A percentile compares a stretch with the other conserved stretches of the same genome.
Conservation (phyloP, 2,888 invertebrate species). For the Heliothis peltigera region DNA sequence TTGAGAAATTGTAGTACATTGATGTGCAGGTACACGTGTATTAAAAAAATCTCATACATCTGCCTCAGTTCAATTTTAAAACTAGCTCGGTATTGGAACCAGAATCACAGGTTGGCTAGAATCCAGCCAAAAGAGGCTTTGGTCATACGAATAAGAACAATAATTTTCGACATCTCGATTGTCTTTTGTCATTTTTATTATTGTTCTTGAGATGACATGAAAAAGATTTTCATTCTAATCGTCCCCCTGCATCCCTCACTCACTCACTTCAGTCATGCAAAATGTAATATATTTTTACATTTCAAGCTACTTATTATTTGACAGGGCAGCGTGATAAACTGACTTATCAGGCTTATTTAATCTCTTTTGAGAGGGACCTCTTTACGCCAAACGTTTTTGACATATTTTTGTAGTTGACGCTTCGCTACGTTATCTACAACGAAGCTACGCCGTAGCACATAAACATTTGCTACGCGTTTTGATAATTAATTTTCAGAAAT, state of each 20-base stretch:
- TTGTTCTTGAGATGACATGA: conserved; percentile 44
- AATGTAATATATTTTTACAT: neutral
- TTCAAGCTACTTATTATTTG: neutral
- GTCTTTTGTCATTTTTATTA: no score
- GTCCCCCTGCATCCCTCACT: neutral
- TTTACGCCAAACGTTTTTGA: neutral
- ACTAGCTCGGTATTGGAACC: conserved; percentile 64
- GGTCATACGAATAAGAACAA: conserved; percentile 66
- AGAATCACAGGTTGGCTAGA: conserved; percentile 69
- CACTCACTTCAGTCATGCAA: neutral
- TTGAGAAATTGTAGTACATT: no score
- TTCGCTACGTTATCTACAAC: neutral
- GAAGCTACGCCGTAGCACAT: no score
- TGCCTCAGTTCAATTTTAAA: conserved; percentile 66
- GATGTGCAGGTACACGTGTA: no score
- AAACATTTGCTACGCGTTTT: no score
- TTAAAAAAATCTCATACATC: conserved; percentile 34
- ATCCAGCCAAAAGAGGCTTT: conserved; percentile 63
- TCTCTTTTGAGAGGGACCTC: neutral
- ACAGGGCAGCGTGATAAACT: neutral
- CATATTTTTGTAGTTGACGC: neutral
- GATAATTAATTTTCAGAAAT: no score
- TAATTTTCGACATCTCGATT: conserved; percentile 65
- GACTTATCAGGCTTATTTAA: neutral
- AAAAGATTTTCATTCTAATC: neutral